Conservation (phyloP, 2,113 vertebrate species). For the Clinocottus analis region DNA sequence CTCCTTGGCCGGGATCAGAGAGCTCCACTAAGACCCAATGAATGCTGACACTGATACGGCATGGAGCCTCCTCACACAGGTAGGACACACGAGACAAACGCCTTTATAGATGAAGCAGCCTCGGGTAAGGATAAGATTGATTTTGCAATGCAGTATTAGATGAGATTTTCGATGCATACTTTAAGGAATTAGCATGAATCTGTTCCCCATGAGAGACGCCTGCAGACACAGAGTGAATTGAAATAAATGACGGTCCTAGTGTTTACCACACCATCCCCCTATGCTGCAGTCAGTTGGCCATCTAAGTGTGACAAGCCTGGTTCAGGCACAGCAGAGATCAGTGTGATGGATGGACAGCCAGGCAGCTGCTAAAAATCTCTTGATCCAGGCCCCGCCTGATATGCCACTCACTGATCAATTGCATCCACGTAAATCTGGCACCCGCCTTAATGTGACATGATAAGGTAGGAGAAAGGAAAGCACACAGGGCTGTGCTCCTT, state of each 20-base stretch:
- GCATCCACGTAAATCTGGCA: constrained; percentile 71
- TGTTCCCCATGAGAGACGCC: constrained; percentile 60
- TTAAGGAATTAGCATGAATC: constrained; percentile 74
- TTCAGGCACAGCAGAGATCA: constrained; percentile 55
- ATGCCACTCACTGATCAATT: constrained; percentile 76
- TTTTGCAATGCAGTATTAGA: constrained; percentile 68
- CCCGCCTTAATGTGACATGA: constrained; percentile 47
- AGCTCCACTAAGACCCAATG: constrained; percentile 61
- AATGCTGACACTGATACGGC: constrained; percentile 68
- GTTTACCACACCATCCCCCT: constrained; percentile 59
- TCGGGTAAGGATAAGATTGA: constrained; percentile 70
- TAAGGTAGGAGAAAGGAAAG: constrained; percentile 19
- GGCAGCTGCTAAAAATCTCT: constrained; percentile 80
- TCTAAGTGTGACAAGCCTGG: constrained; percentile 69
- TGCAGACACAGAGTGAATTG: constrained; percentile 67
- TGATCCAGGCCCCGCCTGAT: constrained; percentile 67
- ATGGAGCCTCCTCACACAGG: constrained; percentile 63
- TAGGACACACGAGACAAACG: constrained; percentile 62
- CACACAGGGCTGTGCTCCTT: constrained; percentile 24
- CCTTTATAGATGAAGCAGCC: constrained; percentile 63
- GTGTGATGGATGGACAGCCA: constrained; percentile 78
- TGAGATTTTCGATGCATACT: constrained; percentile 72
- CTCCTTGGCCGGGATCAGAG: constrained; percentile 68
- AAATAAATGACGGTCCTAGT: constrained; percentile 72
- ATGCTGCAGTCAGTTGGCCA: constrained; percentile 59